These are phyloP conservation scores for Lucilia sericata DNA, from an alignment of 1,140 invertebrate species.

Conservation along the genomic window DNA sequence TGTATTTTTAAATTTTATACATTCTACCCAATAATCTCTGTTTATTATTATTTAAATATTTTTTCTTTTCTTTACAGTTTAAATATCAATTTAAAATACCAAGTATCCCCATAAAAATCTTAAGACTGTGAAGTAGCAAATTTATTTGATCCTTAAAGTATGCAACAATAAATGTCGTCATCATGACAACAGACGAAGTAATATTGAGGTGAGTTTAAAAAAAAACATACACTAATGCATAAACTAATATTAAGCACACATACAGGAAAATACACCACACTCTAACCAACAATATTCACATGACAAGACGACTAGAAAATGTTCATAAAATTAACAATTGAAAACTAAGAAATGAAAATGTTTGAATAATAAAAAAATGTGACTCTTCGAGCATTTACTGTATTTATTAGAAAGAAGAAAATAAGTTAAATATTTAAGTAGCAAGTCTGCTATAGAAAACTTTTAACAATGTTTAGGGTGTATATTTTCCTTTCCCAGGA, in stretches of 20 bases:
- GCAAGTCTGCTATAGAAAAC: neutral
- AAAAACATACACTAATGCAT: neutral
- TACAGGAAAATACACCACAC: neutral
- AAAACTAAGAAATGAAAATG: neutral
- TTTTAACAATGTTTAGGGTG: neutral
- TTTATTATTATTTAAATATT: neutral
- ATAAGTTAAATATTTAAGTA: neutral
- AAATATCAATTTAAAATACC: neutral
- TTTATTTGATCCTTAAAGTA: slow-evolving; percentile 36
- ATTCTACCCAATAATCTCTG: neutral
- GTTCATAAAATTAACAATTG: neutral
- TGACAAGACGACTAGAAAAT: neutral
- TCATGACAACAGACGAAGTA: slow-evolving; percentile 42
- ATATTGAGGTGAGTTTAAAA: slow-evolving; percentile 16
- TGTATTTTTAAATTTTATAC: too few species aligned
- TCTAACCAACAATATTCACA: neutral
- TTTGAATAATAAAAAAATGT: neutral
- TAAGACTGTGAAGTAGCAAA: slow-evolving; percentile 8
- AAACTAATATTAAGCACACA: neutral
- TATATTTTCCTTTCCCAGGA: neutral
- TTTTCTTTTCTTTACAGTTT: neutral
- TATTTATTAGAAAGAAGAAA: neutral
- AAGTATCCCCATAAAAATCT: neutral
- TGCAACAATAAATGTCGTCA: slow-evolving; percentile 41
- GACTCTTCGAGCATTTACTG: too few species aligned